Evolutionary conservation across 2,113 vertebrate species (phyloP), one percentile per base, ranked within the genome.

Genomic region (Polypterus bichir): DNA sequence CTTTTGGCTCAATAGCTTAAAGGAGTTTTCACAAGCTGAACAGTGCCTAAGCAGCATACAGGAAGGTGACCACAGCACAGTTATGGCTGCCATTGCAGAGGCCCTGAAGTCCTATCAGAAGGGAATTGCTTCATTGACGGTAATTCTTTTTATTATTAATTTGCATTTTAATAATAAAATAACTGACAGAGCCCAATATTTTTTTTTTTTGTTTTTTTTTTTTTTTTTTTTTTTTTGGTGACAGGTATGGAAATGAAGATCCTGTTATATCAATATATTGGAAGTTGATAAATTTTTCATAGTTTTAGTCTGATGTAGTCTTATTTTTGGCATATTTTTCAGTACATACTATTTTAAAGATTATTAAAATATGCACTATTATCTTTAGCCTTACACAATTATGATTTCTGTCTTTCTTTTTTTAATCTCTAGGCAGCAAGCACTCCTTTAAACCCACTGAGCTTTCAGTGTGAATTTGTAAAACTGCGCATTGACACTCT

Each of bases 1-100:
- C 90, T 98, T 97, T 79, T 98, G 96, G 95, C 85, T 99, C 54
- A 97, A 97, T 74, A 92, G 94, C 72, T 80, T 99, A 79, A 95
- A 95, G 81, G 93, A 98, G 80, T 97, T 99, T 69, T 96, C 95
- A 7, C 89, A 92, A 54, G 94, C 93, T 0, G 96, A 98, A 66
- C 92, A 94, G 74, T 92, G 90, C 66, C 81, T 97, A 68, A 86
- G 86, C 4, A 84, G 81, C 45, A 79, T 99, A 71, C 79, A 89
- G 62, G 92, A 97, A n/a, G 81, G 88, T 9, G 84, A 86, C 81
- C 93, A 89, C 66, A 92, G 95, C 9, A 89, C 86, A 0, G 88
- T 89, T 1, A 90, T 98, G 76, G 86, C 79, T 9, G 92, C 89
- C 81, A 97, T 98, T 59, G 90, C 93, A 0, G 92, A 97, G 68